Evolutionary conservation across 1,140 invertebrate species (phyloP).

Genomic region (Antheraea pernyi): DNA sequence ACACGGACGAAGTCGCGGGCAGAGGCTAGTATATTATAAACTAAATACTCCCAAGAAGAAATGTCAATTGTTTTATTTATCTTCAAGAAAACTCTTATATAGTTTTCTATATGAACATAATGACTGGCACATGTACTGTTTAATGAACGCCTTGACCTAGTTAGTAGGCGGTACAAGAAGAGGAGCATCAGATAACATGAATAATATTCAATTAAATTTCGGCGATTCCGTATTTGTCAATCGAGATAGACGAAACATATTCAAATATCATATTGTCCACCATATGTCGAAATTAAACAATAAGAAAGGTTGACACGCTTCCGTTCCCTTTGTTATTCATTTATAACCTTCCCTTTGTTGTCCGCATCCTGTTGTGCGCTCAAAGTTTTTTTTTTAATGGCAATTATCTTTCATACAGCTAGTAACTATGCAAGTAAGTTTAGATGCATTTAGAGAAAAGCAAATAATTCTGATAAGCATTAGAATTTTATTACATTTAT

Average conservation of each 20-base stretch:
- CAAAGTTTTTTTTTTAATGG: constrained; percentile 14
- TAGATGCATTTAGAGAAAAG: neutral
- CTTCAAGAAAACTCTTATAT: too few relatives aligned
- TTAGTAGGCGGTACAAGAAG: neutral
- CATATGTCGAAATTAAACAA: constrained; percentile 32
- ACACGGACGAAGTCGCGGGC: too few relatives aligned
- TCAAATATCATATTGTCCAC: constrained; percentile 20
- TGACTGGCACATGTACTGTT: too few relatives aligned
- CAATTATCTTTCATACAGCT: constrained; percentile 7
- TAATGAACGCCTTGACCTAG: constrained; percentile 6
- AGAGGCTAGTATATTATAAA: too few relatives aligned
- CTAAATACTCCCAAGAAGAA: too few relatives aligned
- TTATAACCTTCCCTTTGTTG: constrained; percentile 36
- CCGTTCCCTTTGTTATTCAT: constrained; percentile 40
- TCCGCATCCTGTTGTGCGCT: constrained; percentile 27
- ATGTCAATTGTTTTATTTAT: too few relatives aligned
- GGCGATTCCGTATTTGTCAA: constrained; percentile 3
- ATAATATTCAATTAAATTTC: neutral
- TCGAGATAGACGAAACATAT: neutral
- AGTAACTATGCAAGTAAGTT: neutral
- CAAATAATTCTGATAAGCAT: too few relatives aligned
- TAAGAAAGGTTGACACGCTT: constrained; percentile 34
- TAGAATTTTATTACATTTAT: too few relatives aligned
- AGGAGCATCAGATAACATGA: constrained; percentile 1
- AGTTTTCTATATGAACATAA: too few relatives aligned